phyloP scores from a whole-genome alignment of 2,888 invertebrate species.

The Penaeus monodon region DNA sequence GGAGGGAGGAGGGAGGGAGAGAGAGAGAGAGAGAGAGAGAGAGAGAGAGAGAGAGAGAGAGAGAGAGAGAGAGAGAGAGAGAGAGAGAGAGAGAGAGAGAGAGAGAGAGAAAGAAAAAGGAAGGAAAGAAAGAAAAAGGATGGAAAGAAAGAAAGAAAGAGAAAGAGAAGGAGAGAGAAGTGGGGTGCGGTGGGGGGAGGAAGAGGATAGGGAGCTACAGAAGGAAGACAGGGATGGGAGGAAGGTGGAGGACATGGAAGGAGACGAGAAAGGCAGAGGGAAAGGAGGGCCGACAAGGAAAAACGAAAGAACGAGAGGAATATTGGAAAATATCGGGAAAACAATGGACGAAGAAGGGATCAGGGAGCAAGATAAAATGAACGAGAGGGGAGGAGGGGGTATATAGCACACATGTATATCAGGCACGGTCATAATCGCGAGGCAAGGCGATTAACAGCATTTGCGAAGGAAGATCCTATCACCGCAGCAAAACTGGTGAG shows the following conservation, averaged over 20 bases:
- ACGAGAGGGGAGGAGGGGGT: too few relatives aligned
- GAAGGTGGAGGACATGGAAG: neutral
- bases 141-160: neutral
- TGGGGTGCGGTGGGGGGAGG: too few relatives aligned
- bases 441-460: too few relatives aligned
- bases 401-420: too few relatives aligned
- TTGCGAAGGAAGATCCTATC: too few relatives aligned
- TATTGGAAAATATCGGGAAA: neutral
- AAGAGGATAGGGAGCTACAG: neutral
- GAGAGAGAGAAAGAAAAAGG: neutral
- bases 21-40: neutral
- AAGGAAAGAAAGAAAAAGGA: too few relatives aligned
- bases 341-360: too few relatives aligned
- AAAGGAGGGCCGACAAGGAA: neutral
- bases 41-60: neutral
- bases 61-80: neutral
- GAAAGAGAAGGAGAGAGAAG: constrained; percentile 5
- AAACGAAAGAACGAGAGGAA: constrained; percentile 7
- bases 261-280: neutral
- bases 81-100: neutral
- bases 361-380: too few relatives aligned
- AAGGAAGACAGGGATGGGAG: too few relatives aligned
- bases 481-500: too few relatives aligned
- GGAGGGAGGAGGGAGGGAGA: neutral
- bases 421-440: too few relatives aligned